A percentile compares a stretch with the other conserved stretches of the same genome.
phyloP scores from a whole-genome alignment of 1,140 invertebrate species.

The Ceratosolen solmsi region DNA sequence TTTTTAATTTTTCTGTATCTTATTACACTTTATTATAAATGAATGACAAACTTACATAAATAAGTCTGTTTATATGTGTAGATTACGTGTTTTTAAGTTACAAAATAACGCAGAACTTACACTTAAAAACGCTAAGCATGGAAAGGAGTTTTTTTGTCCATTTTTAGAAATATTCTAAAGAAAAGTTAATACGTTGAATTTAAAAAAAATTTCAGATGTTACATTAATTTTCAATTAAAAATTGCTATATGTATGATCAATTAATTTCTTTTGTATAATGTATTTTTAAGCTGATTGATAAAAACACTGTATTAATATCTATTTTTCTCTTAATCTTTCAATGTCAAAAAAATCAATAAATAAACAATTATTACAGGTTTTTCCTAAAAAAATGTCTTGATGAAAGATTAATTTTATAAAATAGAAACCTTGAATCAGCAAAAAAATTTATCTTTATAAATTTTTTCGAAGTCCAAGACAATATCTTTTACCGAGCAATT shows the following conservation, averaged over 20 bases:
- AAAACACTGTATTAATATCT: slow-evolving; percentile 14
- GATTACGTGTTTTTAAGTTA: slow-evolving; percentile 49
- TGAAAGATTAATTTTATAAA: slow-evolving; percentile 26
- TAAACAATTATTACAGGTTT: neutral
- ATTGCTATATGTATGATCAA: neutral
- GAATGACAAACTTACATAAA: slow-evolving; percentile 69
- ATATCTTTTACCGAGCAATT: slow-evolving; percentile 10
- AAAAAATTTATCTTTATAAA: slow-evolving; percentile 3
- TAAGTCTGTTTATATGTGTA: slow-evolving; percentile 65
- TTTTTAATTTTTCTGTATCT: slow-evolving; percentile 57
- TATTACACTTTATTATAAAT: slow-evolving; percentile 71
- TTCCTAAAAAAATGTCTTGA: slow-evolving; percentile 3
- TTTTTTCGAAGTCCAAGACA: neutral
- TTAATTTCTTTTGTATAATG: slow-evolving; percentile 3
- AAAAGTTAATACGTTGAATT: neutral
- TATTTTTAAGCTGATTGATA: slow-evolving; percentile 5
- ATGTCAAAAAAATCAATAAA: slow-evolving; percentile 28
- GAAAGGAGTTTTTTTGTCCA: slow-evolving; percentile 43
- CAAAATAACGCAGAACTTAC: slow-evolving; percentile 71
- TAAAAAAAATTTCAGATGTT: slow-evolving; percentile 5
- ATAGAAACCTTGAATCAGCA: neutral
- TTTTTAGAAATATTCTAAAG: slow-evolving; percentile 39
- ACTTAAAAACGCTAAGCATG: slow-evolving; percentile 64
- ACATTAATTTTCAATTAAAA: slow-evolving; percentile 17
- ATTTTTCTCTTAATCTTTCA: slow-evolving; percentile 10